These are phyloP conservation scores for Amphiprion ocellaris DNA, from an alignment of 2,113 vertebrate species.

Conservation along the genomic window DNA sequence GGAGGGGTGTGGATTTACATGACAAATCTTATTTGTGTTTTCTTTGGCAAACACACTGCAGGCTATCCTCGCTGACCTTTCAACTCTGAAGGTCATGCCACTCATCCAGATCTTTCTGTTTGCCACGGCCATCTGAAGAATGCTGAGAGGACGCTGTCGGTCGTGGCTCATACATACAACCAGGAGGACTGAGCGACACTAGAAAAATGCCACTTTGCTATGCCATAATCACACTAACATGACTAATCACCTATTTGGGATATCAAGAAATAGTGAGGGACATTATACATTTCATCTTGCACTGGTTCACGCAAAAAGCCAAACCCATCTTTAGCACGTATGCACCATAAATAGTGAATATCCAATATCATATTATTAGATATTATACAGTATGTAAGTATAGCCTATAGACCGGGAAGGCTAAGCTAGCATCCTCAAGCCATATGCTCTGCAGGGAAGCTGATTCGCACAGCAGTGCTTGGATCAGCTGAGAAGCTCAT, in stretches of 20 bases:
- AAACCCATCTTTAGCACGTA: conserved; percentile 24
- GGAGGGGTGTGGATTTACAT: neutral
- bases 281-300: neutral
- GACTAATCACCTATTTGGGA: neutral
- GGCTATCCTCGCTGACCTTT: conserved; percentile 99
- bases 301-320: conserved; percentile 27
- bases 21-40: conserved; percentile 35
- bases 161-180: neutral
- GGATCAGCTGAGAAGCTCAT: conserved; percentile 48
- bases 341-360: conserved; percentile 38
- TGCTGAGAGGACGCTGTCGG: neutral
- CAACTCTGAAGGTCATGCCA: conserved; percentile 97
- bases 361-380: conserved; percentile 48
- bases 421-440: conserved; percentile 50
- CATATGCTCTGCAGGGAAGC: conserved; percentile 55
- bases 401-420: conserved; percentile 21
- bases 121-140: conserved; percentile 89
- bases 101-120: conserved; percentile 99
- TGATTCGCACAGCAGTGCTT: conserved; percentile 30
- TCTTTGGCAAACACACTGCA: conserved; percentile 76
- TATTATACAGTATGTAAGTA: conserved; percentile 53
- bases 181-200: conserved; percentile 10
- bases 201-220: conserved; percentile 14
- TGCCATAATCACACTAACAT: conserved; percentile 32
- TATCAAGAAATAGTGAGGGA: neutral